A percentile compares a stretch with the other conserved stretches of the same genome.
Conservation (phyloP, 2,113 vertebrate genomes). For the Python bivittatus region DNA sequence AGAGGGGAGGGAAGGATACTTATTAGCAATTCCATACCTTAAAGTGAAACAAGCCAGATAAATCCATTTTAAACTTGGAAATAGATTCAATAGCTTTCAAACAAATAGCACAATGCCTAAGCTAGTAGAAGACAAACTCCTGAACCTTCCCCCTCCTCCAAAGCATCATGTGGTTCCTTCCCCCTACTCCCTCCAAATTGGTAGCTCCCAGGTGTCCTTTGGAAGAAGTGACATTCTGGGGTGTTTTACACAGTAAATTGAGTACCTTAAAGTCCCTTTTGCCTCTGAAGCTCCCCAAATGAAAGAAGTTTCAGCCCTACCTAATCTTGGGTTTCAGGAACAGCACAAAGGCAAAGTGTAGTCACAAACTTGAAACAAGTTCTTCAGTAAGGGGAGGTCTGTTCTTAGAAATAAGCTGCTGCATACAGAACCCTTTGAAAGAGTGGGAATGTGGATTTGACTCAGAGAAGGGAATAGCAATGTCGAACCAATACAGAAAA, state of each 20-base stretch:
- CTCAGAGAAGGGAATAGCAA: background rate
- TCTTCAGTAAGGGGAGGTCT: background rate
- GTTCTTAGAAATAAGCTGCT: background rate
- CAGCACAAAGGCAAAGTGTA: background rate
- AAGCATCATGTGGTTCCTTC: background rate
- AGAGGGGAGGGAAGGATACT: constrained; percentile 26
- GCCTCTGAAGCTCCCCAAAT: background rate
- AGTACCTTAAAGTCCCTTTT: background rate
- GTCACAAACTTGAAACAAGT: background rate
- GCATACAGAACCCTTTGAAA: background rate
- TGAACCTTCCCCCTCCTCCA: background rate
- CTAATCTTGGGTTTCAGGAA: background rate
- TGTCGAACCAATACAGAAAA: background rate
- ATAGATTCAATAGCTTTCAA: background rate
- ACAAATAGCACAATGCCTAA: background rate
- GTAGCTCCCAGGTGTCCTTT: background rate
- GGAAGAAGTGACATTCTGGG: background rate
- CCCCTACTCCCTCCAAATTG: background rate
- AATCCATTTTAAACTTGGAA: background rate
- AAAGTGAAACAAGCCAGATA: background rate
- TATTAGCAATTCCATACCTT: background rate
- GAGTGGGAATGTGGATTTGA: background rate
- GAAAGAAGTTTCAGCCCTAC: no score
- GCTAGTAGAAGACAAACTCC: background rate
- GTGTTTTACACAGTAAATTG: no score